A percentile compares a stretch with the other conserved stretches of the same genome.
phyloP scores from a whole-genome alignment of 2,113 vertebrate genomes.

The Hassar affinis region DNA sequence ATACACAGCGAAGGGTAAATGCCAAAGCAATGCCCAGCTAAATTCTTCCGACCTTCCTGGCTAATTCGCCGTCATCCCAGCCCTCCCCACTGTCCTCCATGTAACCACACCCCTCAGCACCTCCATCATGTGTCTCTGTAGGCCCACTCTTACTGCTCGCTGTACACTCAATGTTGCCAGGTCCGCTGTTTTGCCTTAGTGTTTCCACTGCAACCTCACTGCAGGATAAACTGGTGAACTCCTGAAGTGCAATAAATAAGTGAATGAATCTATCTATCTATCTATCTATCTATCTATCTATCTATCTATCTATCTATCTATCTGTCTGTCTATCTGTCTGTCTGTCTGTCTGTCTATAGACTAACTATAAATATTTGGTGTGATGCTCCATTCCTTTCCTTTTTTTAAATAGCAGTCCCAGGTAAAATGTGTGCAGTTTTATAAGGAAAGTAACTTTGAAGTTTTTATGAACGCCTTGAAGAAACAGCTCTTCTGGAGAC shows the following conservation, averaged over 20 bases:
- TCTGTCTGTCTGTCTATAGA: too few species aligned
- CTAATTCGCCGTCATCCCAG: conserved; percentile 42
- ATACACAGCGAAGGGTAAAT: background rate
- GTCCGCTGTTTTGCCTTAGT: background rate
- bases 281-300: background rate
- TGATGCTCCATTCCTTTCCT: too few species aligned
- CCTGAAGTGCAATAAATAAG: background rate
- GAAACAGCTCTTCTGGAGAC: too few species aligned
- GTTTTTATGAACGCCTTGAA: too few species aligned
- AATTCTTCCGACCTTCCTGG: conserved; percentile 63
- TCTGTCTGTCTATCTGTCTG: too few species aligned
- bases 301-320: background rate
- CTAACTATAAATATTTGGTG: too few species aligned
- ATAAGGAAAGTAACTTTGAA: too few species aligned
- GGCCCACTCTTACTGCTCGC: background rate
- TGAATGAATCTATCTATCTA: background rate
- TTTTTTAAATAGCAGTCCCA: too few species aligned
- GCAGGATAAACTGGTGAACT: background rate
- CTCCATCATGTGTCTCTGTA: conserved; percentile 13
- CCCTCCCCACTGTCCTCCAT: background rate
- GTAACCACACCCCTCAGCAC: conserved; percentile 55
- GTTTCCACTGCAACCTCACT: background rate
- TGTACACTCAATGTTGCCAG: background rate
- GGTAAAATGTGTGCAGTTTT: too few species aligned
- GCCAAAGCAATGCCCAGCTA: background rate